Evolutionary conservation across 1,140 invertebrate species (phyloP).

Genomic region (Sipha flava): DNA sequence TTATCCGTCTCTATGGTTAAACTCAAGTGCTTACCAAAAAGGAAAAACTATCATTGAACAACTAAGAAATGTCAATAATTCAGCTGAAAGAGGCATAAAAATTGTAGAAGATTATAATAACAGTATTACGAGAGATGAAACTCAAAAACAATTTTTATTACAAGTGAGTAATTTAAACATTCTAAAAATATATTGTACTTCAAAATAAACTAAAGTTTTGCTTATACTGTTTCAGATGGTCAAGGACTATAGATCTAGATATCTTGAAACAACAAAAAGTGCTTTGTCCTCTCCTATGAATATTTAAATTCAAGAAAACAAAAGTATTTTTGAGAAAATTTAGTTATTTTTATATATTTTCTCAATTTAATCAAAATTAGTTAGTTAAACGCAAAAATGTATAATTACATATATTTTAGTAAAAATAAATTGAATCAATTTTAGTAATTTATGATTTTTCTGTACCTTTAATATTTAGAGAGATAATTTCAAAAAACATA

Average conservation of each 20-base stretch:
- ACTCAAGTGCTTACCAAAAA: not conserved
- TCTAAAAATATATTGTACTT: not conserved
- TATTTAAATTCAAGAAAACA: not conserved
- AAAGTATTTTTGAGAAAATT: not conserved
- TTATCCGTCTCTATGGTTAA: not conserved
- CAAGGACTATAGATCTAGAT: not conserved
- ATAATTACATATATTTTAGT: no score
- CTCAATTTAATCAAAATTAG: not conserved
- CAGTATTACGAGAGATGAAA: slow-evolving; percentile 31
- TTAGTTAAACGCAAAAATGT: not conserved
- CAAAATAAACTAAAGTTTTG: not conserved
- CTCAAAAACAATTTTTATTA: slow-evolving; percentile 29
- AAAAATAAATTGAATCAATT: no score
- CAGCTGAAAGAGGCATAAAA: slow-evolving; percentile 33
- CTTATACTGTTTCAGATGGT: not conserved
- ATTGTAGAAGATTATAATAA: slow-evolving; percentile 32
- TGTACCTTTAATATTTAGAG: not conserved
- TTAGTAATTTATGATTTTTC: no score
- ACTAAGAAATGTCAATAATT: slow-evolving; percentile 32
- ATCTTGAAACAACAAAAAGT: not conserved
- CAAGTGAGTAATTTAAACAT: slow-evolving; percentile 12
- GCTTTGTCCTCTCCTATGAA: not conserved
- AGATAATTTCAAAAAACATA: not conserved
- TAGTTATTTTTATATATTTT: not conserved
- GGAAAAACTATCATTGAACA: not conserved